Conservation (phyloP, 2,113 vertebrate species). For the Proterorhinus semilunaris region DNA sequence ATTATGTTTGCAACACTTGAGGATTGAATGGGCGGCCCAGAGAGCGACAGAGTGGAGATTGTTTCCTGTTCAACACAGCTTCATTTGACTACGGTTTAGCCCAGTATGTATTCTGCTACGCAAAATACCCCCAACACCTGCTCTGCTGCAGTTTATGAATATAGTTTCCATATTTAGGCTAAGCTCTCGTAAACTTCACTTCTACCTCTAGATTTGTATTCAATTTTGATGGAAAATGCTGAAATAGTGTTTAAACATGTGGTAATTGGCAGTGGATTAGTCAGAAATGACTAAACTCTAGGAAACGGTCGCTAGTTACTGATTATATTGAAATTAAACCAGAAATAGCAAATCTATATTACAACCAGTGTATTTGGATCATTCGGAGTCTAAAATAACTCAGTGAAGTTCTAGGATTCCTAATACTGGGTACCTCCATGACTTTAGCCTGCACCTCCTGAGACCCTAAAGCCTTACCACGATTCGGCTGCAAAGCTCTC, state of each 20-base stretch:
- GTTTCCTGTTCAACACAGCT: conserved; percentile 9
- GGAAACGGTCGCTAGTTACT: no score
- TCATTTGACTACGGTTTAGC: conserved; percentile 20
- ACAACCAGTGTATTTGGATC: no score
- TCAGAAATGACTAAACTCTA: no score
- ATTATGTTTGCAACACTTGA: conserved; percentile 15
- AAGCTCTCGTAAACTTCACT: background rate
- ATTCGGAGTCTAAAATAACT: background rate
- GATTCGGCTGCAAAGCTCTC: conserved; percentile 41
- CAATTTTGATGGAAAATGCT: no score
- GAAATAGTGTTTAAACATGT: no score
- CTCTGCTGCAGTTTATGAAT: background rate
- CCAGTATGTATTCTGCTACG: background rate
- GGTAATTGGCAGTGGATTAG: no score
- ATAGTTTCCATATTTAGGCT: background rate
- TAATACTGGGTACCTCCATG: conserved; percentile 25
- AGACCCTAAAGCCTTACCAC: conserved; percentile 26
- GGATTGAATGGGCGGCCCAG: conserved; percentile 11
- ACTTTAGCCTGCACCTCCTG: conserved; percentile 25
- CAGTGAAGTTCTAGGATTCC: conserved; percentile 15
- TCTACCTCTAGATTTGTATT: background rate
- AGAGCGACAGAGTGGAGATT: conserved; percentile 16
- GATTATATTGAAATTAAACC: no score
- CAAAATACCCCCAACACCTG: conserved; percentile 8
- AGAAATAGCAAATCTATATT: no score